Conservation (phyloP, 2,113 vertebrate genomes). For the Ovis aries region DNA sequence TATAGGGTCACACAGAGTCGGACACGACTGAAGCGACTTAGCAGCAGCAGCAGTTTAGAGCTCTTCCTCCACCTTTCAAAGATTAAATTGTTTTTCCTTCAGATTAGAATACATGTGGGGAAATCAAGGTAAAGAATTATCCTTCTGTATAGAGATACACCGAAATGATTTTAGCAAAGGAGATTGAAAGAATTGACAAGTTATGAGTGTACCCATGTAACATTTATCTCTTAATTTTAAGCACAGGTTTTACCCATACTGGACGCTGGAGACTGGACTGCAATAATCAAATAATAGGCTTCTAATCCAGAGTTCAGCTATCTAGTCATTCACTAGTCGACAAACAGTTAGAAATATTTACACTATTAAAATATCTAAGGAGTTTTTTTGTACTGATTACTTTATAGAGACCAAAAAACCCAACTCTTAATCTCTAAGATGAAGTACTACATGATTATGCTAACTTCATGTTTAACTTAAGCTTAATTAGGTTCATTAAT, state of each 20-base stretch:
- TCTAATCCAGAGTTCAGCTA: neutral
- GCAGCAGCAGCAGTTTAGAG: neutral
- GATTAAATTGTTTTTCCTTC: neutral
- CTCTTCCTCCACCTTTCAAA: neutral
- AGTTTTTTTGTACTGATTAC: neutral
- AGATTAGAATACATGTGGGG: neutral
- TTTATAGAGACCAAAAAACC: neutral
- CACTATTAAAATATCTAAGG: neutral
- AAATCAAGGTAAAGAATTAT: neutral
- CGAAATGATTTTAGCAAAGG: neutral
- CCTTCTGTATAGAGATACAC: neutral
- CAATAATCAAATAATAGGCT: neutral
- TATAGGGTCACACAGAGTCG: accelerated
- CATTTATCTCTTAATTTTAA: neutral
- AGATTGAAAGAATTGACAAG: neutral
- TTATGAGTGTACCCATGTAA: neutral
- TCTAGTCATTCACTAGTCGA: neutral
- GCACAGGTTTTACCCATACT: neutral
- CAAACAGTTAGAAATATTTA: neutral
- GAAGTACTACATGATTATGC: neutral
- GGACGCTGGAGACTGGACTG: neutral
- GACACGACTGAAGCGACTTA: too few relatives aligned
- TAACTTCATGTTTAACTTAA: neutral
- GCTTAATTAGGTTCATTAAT: neutral
- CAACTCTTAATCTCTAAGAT: neutral